These are phyloP conservation scores for Pachliopta kotzebuea DNA, from an alignment of 2,888 invertebrate species.

Conservation along the genomic window DNA sequence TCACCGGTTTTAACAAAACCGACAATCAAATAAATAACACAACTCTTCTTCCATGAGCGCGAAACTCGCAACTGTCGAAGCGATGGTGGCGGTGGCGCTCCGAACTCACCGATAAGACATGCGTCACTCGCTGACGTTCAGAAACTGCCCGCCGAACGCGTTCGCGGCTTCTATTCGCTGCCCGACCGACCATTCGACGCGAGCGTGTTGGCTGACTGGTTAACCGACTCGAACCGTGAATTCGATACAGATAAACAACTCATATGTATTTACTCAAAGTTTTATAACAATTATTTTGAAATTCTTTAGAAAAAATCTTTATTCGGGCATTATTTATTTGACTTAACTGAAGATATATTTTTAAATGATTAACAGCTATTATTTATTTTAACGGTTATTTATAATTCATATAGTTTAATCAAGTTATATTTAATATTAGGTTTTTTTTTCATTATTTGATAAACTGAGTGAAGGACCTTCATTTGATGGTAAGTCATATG, in stretches of 20 bases:
- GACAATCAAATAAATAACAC: slow-evolving; percentile 51
- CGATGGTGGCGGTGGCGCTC: slow-evolving; percentile 38
- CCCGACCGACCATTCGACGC: slow-evolving; percentile 22
- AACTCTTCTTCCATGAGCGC: slow-evolving; percentile 60
- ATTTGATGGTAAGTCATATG: no score
- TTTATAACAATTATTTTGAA: not conserved
- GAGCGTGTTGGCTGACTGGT: slow-evolving; percentile 26
- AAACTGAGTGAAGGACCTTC: no score
- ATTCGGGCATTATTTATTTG: no score
- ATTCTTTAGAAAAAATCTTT: not conserved
- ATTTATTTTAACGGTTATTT: no score
- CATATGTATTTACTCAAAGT: slow-evolving; percentile 4
- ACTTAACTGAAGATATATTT: no score
- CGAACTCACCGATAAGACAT: slow-evolving; percentile 36
- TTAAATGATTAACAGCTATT: no score
- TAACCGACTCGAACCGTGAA: slow-evolving; percentile 22
- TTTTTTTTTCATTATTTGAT: no score
- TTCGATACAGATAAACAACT: slow-evolving; percentile 24
- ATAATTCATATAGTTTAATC: no score
- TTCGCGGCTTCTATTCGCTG: slow-evolving; percentile 29
- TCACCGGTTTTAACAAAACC: slow-evolving; percentile 49
- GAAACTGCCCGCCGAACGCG: slow-evolving; percentile 37
- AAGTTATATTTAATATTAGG: no score
- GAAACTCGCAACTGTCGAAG: slow-evolving; percentile 60
- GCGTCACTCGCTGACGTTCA: slow-evolving; percentile 38